These are phyloP conservation scores for Xylota segnis DNA, from an alignment of 2,888 invertebrate species.

Conservation along the genomic window DNA sequence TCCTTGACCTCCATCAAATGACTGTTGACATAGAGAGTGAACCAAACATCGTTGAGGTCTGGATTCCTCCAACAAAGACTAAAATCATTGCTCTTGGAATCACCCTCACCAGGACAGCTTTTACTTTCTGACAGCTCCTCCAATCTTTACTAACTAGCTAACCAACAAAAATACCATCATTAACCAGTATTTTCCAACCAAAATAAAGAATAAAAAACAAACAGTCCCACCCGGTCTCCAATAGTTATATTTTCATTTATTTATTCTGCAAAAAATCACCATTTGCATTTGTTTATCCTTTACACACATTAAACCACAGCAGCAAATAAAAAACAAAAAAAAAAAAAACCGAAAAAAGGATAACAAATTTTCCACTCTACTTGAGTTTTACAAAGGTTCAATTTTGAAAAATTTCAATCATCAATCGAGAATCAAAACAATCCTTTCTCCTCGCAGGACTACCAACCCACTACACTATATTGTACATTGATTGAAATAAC, in stretches of 20 bases:
- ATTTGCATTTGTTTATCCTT: neutral
- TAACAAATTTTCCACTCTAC: constrained; percentile 33
- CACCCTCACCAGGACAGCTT: too few relatives aligned
- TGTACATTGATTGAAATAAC: constrained; percentile 48
- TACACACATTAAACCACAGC: constrained; percentile 1
- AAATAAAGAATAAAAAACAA: neutral
- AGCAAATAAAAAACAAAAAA: too few relatives aligned
- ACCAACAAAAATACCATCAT: too few relatives aligned
- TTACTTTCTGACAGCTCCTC: too few relatives aligned
- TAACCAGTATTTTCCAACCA: too few relatives aligned
- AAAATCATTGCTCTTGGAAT: too few relatives aligned
- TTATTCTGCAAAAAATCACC: neutral
- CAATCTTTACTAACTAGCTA: too few relatives aligned
- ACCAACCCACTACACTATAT: neutral
- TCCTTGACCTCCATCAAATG: too few relatives aligned
- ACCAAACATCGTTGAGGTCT: too few relatives aligned
- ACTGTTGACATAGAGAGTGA: too few relatives aligned
- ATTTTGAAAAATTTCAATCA: constrained; percentile 49
- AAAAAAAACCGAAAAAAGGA: constrained; percentile 6
- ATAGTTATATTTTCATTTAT: constrained; percentile 6
- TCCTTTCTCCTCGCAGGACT: neutral
- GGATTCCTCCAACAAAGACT: too few relatives aligned
- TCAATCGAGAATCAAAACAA: constrained; percentile 42
- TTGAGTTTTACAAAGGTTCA: constrained; percentile 29
- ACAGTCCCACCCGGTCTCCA: neutral